Base-by-base conservation (phyloP, 1,140 invertebrate genomes). In the Cotesia glomerata region DNA sequence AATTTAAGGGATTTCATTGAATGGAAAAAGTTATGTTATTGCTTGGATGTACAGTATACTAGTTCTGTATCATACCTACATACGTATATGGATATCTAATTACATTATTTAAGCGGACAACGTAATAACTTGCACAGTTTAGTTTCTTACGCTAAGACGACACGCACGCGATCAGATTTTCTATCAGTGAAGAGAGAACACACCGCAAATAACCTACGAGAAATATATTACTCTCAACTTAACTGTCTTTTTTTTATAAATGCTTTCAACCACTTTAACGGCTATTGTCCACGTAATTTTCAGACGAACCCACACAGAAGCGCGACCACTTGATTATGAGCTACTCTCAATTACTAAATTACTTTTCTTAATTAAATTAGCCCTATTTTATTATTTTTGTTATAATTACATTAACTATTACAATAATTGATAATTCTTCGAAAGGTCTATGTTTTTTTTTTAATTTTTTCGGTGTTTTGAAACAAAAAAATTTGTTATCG, bases 121-220 rank as follows among this genome's bases (percentile, higher is more conserved):
- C 32, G 58, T 61, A 35, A 61, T 61, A 61, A 61, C 58, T 61
- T 61, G 58, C 34, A 13, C 13, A 34, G 16, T 61, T 61, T 61
- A 32, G 5, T 61, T 62, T n/a, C 32, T n/a, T 35, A 11, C 7
- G 59, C 34, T 7, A 45, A 7, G 39, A 45, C 39, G 39, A 45
- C 45, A 52, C 51, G 68, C 76, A 79, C 78, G 78, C 77, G 72
- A 79, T 73, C 69, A 75, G 75, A 79, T 78, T 77, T 79, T 73
- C 72, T 67, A 58, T 70, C 65, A 59, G 16, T 52, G 18, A 61
- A 32, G 62, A 7, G n/a, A 56, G 52, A 56, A n/a, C 11, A 56
- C 52, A 56, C n/a, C 52, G 58, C 58, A 32, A 61, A 8, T 45
- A 45, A 45, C 39, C 39, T 5, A 7, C 18, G 39, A 64, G n/a